A percentile compares a stretch with the other conserved stretches of the same genome.
Evolutionary conservation across 2,113 vertebrate genomes (phyloP).

Genomic region (Oophaga pumilio): DNA sequence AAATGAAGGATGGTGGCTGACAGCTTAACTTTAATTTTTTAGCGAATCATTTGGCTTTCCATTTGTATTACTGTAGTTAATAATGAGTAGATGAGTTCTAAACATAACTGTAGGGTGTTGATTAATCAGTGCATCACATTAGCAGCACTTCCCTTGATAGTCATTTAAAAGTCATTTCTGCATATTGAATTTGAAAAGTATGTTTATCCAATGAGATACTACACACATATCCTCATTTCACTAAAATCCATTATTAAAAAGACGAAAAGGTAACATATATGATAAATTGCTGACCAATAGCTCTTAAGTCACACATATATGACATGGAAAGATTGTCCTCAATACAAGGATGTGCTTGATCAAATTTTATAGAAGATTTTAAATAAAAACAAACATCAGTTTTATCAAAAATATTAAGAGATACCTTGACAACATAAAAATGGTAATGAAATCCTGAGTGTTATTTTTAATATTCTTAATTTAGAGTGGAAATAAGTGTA

Average conservation of each 20-base stretch:
- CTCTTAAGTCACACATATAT: background rate
- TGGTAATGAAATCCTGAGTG: too few relatives aligned
- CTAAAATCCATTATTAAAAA: background rate
- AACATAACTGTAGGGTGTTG: constrained; percentile 17
- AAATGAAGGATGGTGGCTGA: background rate
- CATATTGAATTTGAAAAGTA: background rate
- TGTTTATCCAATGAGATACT: background rate
- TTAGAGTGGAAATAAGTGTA: too few relatives aligned
- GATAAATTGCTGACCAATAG: background rate
- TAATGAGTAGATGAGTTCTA: background rate
- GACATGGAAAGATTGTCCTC: background rate
- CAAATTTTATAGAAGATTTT: background rate
- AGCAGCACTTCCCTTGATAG: background rate
- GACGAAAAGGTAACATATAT: background rate
- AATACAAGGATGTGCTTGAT: background rate
- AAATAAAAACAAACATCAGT: background rate
- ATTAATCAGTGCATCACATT: constrained; percentile 17
- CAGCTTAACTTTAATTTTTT: background rate
- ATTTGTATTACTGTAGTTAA: constrained; percentile 5
- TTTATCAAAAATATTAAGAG: background rate
- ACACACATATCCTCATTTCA: background rate
- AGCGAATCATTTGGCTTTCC: background rate
- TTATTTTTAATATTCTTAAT: too few relatives aligned
- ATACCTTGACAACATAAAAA: background rate
- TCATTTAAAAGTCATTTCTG: constrained; percentile 18